Conservation (phyloP, 2,113 vertebrate species). For the Charadrius vociferus region DNA sequence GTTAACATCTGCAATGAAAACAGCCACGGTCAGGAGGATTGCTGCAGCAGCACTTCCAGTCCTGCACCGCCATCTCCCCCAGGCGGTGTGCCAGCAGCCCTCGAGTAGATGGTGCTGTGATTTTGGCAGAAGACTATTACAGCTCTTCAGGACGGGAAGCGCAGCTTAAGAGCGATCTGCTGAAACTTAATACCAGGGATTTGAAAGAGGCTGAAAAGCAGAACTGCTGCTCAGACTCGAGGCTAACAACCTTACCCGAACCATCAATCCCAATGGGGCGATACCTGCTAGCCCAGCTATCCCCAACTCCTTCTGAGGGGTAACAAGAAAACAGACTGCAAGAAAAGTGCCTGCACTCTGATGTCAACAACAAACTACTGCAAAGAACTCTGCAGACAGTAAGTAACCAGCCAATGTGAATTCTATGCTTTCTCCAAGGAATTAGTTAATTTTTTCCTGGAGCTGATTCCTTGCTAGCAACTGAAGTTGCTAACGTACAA, state of each 20-base stretch:
- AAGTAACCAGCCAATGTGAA: background rate
- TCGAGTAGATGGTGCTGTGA: background rate
- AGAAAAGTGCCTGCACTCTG: background rate
- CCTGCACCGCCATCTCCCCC: rapidly evolving
- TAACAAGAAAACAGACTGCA: no score
- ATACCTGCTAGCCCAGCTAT: no score
- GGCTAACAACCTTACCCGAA: no score
- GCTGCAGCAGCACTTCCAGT: background rate
- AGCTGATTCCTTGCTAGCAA: background rate
- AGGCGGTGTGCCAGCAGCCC: background rate
- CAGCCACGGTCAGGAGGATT: rapidly evolving
- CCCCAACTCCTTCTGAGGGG: no score
- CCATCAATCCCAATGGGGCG: no score
- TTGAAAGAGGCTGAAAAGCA: no score
- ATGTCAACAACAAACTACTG: background rate
- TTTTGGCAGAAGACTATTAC: no score
- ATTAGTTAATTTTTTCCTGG: background rate
- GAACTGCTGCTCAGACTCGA: no score
- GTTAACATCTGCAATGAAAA: slow-evolving; percentile 77
- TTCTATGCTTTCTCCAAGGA: background rate
- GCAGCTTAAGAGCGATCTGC: no score
- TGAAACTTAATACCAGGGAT: no score
- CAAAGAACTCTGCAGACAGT: no score
- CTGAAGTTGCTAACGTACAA: background rate
- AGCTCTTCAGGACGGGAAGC: no score